Conservation (phyloP, 2,888 invertebrate species). For the Nycteola revayana region DNA sequence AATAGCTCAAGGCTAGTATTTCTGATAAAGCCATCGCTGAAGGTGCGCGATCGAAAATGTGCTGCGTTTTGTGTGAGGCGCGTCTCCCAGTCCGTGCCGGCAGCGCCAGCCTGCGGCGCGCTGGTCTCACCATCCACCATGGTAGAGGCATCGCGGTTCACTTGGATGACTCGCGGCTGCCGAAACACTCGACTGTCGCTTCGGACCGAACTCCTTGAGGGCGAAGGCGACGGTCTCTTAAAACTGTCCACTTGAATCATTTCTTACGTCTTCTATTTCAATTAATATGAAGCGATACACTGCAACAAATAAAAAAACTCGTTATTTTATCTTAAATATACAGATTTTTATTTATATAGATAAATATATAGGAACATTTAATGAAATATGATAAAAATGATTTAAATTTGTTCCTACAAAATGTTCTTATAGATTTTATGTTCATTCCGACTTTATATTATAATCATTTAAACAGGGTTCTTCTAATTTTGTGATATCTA, state of each 20-base stretch:
- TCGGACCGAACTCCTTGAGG: conserved; percentile 70
- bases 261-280: conserved; percentile 12
- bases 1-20: conserved; percentile 76
- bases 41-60: conserved; percentile 73
- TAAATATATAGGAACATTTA: too few species aligned
- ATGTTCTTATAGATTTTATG: too few species aligned
- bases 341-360: too few species aligned
- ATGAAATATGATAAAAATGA: too few species aligned
- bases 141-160: conserved; percentile 76
- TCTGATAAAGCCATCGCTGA: conserved; percentile 76
- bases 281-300: conserved; percentile 4
- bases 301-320: conserved; percentile 17
- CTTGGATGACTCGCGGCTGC: conserved; percentile 74
- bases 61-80: conserved; percentile 52
- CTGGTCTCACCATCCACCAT: conserved; percentile 70
- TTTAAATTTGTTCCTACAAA: too few species aligned
- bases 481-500: too few species aligned
- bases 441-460: too few species aligned
- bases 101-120: conserved; percentile 32
- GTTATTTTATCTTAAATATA: too few species aligned
- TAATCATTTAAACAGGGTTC: too few species aligned
- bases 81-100: conserved; percentile 52
- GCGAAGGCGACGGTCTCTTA: conserved; percentile 75
- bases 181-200: conserved; percentile 70
- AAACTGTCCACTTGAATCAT: conserved; percentile 75